Evolutionary conservation across 2,113 vertebrate genomes (phyloP), one percentile per base, ranked within the genome.

Genomic region (Prunella fulvescens): DNA sequence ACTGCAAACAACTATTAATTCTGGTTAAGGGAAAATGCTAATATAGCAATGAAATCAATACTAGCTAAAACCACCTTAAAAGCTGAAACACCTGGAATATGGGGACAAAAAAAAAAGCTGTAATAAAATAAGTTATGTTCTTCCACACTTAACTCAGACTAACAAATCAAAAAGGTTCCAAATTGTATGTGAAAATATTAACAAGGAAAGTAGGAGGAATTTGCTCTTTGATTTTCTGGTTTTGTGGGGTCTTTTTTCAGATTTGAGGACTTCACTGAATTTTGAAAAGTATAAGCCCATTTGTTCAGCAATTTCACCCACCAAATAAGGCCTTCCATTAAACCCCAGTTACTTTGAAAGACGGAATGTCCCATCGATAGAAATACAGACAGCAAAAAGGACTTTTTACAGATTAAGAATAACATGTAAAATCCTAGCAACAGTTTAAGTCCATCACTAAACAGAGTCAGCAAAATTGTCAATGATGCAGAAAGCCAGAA

Each of bases 401-500:
- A 80, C 35, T 81, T 92, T 72, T 80, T 65, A 61, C 86, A 69
- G 66, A 89, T 65, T 73, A 79, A 20, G 35, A 88, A 73, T 62
- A 82, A 66, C 74, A 51, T 20, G 50, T 37, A 47, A 91, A 82
- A 95, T 77, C 94, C 91, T 93, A 95, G 91, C 95, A 97, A 97
- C 95, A 56, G 45, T 69, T 74, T 48, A 81, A 85, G 33, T 58
- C 70, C 0, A 0, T 95, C 69, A 70, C 91, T 71, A 79, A 85
- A 88, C n/a, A 67, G 45, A 62, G 37, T 8, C 14, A 11, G 78
- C 48, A 85, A 90, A 85, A 85, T 54, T 66, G 84, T 62, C 85
- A 95, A 33, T 88, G 66, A 48, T 93, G 94, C 94, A 96, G 81
- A 95, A 95, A 91, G 35, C 19, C 66, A 95, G 50, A 94, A 91